Percentiles rank a stretch among this genome's conserved stretches.
Evolutionary conservation across 2,113 vertebrate species (phyloP).

Genomic region (Podilymbus podiceps): DNA sequence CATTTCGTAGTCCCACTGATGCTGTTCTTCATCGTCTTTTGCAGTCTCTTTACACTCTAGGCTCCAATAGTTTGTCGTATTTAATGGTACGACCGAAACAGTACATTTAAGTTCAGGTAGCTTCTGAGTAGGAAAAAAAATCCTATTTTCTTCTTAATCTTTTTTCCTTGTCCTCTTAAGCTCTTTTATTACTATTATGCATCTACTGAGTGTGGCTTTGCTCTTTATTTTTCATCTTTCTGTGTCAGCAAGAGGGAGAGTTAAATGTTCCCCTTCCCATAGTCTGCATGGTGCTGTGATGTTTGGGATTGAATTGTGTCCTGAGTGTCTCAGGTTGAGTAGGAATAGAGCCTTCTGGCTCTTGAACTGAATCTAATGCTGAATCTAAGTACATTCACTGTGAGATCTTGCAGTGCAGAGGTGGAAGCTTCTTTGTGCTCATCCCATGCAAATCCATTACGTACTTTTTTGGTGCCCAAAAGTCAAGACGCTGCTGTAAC

Average conservation of each 20-base stretch:
- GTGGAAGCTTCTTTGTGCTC: not conserved
- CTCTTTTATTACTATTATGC: not conserved
- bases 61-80: not conserved
- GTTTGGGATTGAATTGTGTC: not conserved
- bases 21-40: not conserved
- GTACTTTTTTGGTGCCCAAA: not conserved
- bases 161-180: not conserved
- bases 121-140: not conserved
- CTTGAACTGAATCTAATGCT: not conserved
- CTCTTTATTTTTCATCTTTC: not conserved
- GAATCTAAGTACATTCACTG: not conserved
- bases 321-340: accelerated
- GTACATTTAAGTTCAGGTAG: not conserved
- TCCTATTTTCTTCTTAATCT: not conserved
- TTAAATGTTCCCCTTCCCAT: not conserved
- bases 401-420: not conserved
- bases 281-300: not conserved
- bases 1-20: not conserved
- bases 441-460: not conserved
- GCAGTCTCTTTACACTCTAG: not conserved
- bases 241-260: not conserved
- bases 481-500: not conserved
- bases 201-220: not conserved
- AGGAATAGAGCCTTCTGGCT: not conserved
- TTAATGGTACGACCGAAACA: not conserved